These are phyloP conservation scores for Unio pictorum DNA, from an alignment of 2,888 invertebrate genomes.

Conservation along the genomic window DNA sequence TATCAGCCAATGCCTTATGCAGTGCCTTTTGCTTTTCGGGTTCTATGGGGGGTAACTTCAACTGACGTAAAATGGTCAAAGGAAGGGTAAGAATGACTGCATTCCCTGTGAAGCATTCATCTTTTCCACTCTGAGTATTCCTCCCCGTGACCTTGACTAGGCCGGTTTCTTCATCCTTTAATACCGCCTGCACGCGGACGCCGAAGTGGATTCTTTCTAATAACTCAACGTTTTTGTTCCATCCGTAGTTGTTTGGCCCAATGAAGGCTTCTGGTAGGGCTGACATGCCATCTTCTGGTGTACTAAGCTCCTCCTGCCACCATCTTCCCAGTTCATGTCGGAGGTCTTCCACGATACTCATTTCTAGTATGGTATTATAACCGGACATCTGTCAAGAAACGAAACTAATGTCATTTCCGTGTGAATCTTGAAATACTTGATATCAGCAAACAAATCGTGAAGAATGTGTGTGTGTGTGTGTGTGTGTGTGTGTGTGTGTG, in stretches of 20 bases:
- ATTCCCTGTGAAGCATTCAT: slow-evolving; percentile 9
- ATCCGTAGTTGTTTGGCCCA: neutral
- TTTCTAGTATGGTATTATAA: slow-evolving; percentile 7
- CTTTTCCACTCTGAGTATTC: slow-evolving; percentile 13
- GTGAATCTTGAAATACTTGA: no score
- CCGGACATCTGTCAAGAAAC: slow-evolving; percentile 1
- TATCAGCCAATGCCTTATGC: slow-evolving; percentile 8
- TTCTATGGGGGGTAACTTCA: slow-evolving; percentile 11
- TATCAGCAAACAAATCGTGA: no score
- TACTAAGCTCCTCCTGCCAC: slow-evolving; percentile 21
- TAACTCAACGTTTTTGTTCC: slow-evolving; percentile 11
- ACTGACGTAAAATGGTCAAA: slow-evolving; percentile 23
- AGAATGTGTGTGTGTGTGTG: no score
- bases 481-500: no score
- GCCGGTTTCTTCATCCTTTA: neutral
- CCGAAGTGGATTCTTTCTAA: slow-evolving; percentile 15
- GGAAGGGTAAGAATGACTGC: slow-evolving; percentile 30
- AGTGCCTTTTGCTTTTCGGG: neutral
- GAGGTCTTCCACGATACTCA: slow-evolving; percentile 17
- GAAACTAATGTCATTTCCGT: no score
- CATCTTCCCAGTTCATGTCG: slow-evolving; percentile 19
- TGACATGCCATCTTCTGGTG: slow-evolving; percentile 21
- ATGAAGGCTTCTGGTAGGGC: slow-evolving; percentile 10
- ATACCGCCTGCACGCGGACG: slow-evolving; percentile 2
- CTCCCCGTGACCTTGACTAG: slow-evolving; percentile 11